A percentile compares a stretch with the other conserved stretches of the same genome.
Evolutionary conservation across 2,113 vertebrate species (phyloP).

Genomic region (Dissostichus mawsoni): DNA sequence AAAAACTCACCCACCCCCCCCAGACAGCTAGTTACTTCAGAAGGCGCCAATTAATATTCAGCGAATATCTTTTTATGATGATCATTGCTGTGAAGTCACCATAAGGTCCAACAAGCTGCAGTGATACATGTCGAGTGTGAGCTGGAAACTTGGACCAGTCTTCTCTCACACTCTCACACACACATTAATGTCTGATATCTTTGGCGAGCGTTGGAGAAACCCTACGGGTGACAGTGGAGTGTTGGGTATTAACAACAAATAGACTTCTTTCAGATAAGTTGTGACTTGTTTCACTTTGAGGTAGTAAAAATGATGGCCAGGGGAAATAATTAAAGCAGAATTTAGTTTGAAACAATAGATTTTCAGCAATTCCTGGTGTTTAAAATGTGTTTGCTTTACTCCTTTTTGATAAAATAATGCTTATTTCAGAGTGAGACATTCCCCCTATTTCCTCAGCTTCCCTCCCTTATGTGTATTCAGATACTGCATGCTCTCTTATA

Average conservation of each 20-base stretch:
- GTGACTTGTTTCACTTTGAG: conserved; percentile 22
- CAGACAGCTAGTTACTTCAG: conserved; percentile 28
- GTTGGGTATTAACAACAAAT: conserved; percentile 29
- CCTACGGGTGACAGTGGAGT: conserved; percentile 31
- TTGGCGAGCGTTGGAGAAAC: conserved; percentile 17
- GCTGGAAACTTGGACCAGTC: conserved; percentile 55
- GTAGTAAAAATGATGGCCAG: conserved; percentile 2
- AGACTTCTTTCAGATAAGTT: conserved; percentile 1
- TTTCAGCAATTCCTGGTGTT: background rate
- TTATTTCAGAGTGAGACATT: background rate
- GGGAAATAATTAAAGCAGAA: conserved; percentile 7
- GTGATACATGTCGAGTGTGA: conserved; percentile 35
- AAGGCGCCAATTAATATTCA: conserved; percentile 57
- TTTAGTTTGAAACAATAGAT: background rate
- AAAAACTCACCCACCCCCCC: conserved; percentile 39
- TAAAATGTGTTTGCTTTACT: background rate
- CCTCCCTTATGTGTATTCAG: background rate
- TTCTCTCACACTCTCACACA: conserved; percentile 11
- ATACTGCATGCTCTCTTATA: background rate
- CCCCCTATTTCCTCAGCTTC: background rate
- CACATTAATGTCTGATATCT: conserved; percentile 37
- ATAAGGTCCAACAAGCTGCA: conserved; percentile 43
- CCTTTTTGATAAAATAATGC: background rate
- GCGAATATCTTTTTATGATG: conserved; percentile 58
- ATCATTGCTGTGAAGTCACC: conserved; percentile 41